A percentile compares a stretch with the other conserved stretches of the same genome.
Conservation (phyloP, 2,797 vertebrate genomes). For the Notolepis coatsorum region DNA sequence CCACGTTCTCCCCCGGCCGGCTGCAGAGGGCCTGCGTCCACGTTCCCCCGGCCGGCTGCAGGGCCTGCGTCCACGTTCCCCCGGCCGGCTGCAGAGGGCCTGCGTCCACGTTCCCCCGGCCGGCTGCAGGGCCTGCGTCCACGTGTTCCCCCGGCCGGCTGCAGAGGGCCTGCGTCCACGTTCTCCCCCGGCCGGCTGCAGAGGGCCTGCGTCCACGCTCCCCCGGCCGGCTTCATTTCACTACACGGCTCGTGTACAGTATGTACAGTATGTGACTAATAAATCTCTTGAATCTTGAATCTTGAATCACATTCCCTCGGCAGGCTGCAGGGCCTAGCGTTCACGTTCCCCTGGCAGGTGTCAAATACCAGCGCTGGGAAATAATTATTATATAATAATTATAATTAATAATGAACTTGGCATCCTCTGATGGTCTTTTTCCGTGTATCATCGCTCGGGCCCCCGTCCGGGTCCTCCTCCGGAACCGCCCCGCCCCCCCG, state of each 20-base stretch:
- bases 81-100: constrained; percentile 78
- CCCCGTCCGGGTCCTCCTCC: constrained; percentile 6
- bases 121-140: too few relatives aligned
- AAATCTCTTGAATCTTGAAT: too few relatives aligned
- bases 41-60: constrained; percentile 76
- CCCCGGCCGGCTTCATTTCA: too few relatives aligned
- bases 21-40: constrained; percentile 70
- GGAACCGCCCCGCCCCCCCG: neutral
- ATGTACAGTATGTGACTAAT: too few relatives aligned
- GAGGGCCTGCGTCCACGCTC: too few relatives aligned
- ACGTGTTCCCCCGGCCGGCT: too few relatives aligned
- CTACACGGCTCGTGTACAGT: too few relatives aligned
- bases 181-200: too few relatives aligned
- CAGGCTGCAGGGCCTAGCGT: constrained; percentile 58
- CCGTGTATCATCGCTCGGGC: constrained; percentile 17
- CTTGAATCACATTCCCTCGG: too few relatives aligned
- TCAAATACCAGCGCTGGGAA: constrained; percentile 76
- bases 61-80: constrained; percentile 70
- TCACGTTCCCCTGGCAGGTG: constrained; percentile 79
- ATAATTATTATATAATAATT: constrained; percentile 76
- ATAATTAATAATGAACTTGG: constrained; percentile 52
- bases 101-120: constrained; percentile 68
- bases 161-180: too few relatives aligned
- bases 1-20: constrained; percentile 68
- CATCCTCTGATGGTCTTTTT: constrained; percentile 46